Conservation (phyloP, 2,113 vertebrate species). For the Dipodomys merriami region DNA sequence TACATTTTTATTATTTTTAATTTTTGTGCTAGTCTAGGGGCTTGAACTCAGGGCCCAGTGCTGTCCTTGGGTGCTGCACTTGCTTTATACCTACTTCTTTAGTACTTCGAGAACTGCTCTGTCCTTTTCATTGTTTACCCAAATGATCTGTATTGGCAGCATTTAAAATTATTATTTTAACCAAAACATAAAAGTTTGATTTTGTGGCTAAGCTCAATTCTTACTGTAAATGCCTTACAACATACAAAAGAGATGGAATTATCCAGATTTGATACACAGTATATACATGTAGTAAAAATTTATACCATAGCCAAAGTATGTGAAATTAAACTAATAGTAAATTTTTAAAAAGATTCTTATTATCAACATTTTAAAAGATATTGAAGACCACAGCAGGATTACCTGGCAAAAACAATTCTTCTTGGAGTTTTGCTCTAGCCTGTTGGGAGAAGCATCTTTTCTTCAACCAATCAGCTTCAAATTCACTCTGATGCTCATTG, state of each 20-base stretch:
- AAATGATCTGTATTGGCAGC: not conserved
- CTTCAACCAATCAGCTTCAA: slow-evolving; percentile 94
- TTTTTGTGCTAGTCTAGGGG: no score
- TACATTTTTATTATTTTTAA: not conserved
- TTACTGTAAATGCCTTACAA: not conserved
- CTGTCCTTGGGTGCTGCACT: no score
- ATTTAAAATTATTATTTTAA: not conserved
- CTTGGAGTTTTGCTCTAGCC: slow-evolving; percentile 88
- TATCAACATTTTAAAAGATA: not conserved
- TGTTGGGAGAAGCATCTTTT: slow-evolving; percentile 93
- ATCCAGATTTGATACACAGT: not conserved
- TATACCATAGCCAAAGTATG: not conserved
- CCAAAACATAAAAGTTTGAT: not conserved
- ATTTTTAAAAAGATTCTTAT: not conserved
- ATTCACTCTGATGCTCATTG: slow-evolving; percentile 92
- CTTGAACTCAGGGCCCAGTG: no score
- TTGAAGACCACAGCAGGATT: slow-evolving; percentile 37
- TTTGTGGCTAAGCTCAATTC: slow-evolving; percentile 13
- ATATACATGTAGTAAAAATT: not conserved
- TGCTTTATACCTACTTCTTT: not conserved
- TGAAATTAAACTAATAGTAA: not conserved
- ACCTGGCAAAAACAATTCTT: slow-evolving; percentile 94
- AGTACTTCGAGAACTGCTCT: not conserved
- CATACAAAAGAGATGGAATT: not conserved
- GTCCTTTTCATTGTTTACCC: not conserved